phyloP scores from a whole-genome alignment of 2,888 invertebrate species.

The Philaethria dido region DNA sequence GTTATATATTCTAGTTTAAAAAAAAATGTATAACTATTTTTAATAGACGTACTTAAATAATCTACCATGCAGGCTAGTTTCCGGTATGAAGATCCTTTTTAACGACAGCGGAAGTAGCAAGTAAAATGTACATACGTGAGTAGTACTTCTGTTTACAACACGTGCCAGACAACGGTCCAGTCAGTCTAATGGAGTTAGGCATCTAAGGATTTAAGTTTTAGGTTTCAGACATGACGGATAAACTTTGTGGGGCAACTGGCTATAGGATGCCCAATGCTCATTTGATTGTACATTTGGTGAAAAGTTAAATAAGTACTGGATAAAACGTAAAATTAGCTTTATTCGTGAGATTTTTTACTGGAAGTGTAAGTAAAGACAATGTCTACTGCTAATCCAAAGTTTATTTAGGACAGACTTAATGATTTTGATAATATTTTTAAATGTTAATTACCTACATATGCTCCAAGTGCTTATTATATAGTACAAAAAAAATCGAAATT shows the following conservation, averaged over 20 bases:
- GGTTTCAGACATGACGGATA: slow-evolving; percentile 32
- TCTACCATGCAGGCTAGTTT: background rate
- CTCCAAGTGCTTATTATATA: no score
- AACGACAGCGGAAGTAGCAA: slow-evolving; percentile 3
- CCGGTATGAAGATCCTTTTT: background rate
- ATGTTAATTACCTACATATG: no score
- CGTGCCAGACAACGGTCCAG: slow-evolving; percentile 29
- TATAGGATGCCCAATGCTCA: background rate
- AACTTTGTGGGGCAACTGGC: slow-evolving; percentile 27
- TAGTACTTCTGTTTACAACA: slow-evolving; percentile 23
- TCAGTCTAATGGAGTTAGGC: slow-evolving; percentile 35
- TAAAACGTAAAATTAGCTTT: background rate
- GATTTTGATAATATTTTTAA: no score
- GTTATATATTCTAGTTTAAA: no score
- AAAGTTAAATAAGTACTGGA: background rate
- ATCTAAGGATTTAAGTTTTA: slow-evolving; percentile 26
- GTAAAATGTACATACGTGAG: slow-evolving; percentile 20
- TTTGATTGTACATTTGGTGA: background rate
- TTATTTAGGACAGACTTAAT: no score
- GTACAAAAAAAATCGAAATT: no score
- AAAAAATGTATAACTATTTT: background rate
- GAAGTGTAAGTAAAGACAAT: no score
- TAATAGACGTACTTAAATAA: no score
- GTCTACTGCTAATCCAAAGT: no score
- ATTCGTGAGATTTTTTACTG: no score